A percentile compares a stretch with the other conserved stretches of the same genome.
Evolutionary conservation across 2,888 invertebrate genomes (phyloP).

Genomic region (Protula sp.): DNA sequence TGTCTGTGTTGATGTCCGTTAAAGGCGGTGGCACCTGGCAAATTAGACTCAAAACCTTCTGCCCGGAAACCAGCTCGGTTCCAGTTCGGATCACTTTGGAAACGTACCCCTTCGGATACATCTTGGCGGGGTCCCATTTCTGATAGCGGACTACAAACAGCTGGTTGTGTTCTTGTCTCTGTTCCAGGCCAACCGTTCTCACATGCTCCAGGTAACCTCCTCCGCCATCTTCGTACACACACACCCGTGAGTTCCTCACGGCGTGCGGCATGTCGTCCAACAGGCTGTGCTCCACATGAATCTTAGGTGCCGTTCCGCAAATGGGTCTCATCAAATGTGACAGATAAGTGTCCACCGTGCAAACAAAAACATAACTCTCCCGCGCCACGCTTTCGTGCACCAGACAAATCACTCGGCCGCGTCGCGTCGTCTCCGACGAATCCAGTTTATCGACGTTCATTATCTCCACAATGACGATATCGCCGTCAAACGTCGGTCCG

Average conservation of each 20-base stretch:
- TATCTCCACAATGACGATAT: slow-evolving; percentile 11
- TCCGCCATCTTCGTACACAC: background rate
- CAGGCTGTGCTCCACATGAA: background rate
- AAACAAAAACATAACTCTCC: background rate
- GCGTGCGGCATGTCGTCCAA: background rate
- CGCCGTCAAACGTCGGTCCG: slow-evolving; percentile 15
- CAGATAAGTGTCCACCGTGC: slow-evolving; percentile 3
- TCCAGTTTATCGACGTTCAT: slow-evolving; percentile 2
- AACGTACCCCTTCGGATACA: slow-evolving; percentile 5
- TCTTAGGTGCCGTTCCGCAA: background rate
- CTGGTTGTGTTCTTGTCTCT: background rate
- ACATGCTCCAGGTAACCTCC: background rate
- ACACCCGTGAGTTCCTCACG: background rate
- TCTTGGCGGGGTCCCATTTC: background rate
- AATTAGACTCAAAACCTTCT: slow-evolving; percentile 1
- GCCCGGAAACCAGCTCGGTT: background rate
- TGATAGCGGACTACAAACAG: slow-evolving; percentile 7
- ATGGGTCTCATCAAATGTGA: slow-evolving; percentile 3
- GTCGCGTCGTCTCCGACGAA: background rate
- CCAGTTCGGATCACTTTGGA: slow-evolving; percentile 2
- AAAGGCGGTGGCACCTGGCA: slow-evolving; percentile 3
- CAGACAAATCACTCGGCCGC: no score
- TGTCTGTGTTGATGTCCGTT: slow-evolving; percentile 2
- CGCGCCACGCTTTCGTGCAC: no score
- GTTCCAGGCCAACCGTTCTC: background rate